phyloP scores from a whole-genome alignment of 2,797 vertebrate species.

The Chelonia mydas region DNA sequence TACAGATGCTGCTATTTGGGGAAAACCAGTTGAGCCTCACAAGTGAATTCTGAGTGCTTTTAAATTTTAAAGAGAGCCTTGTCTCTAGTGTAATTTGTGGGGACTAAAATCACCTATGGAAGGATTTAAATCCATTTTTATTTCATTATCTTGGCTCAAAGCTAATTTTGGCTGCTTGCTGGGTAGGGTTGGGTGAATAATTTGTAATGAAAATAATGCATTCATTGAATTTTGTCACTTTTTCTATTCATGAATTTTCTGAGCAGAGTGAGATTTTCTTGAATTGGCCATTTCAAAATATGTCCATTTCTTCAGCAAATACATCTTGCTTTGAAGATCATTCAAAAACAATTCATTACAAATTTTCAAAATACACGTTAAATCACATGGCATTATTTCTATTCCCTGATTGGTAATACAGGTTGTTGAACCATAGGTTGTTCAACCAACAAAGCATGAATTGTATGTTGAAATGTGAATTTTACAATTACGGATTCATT shows the following conservation, averaged over 20 bases:
- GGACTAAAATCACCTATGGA: not conserved
- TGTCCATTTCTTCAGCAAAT: not conserved
- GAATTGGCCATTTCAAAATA: not conserved
- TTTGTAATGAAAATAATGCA: not conserved
- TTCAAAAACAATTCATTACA: not conserved
- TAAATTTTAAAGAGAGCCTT: not conserved
- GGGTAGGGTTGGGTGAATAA: not conserved
- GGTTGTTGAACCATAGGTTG: not conserved
- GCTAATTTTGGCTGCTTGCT: not conserved
- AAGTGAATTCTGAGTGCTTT: not conserved
- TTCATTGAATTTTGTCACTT: not conserved
- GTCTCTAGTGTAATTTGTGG: not conserved
- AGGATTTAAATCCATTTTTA: not conserved
- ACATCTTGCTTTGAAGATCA: not conserved
- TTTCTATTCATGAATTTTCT: not conserved
- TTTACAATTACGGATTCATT: not conserved
- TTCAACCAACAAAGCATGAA: not conserved
- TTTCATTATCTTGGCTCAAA: not conserved
- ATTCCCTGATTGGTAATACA: fast-evolving
- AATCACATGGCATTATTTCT: not conserved
- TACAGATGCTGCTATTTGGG: not conserved
- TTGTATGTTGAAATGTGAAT: not conserved
- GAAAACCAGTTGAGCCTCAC: conserved; percentile 15
- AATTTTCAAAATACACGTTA: not conserved
- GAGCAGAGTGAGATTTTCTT: not conserved